Conservation (phyloP, 1,140 invertebrate genomes). For the Drosophila takahashii region DNA sequence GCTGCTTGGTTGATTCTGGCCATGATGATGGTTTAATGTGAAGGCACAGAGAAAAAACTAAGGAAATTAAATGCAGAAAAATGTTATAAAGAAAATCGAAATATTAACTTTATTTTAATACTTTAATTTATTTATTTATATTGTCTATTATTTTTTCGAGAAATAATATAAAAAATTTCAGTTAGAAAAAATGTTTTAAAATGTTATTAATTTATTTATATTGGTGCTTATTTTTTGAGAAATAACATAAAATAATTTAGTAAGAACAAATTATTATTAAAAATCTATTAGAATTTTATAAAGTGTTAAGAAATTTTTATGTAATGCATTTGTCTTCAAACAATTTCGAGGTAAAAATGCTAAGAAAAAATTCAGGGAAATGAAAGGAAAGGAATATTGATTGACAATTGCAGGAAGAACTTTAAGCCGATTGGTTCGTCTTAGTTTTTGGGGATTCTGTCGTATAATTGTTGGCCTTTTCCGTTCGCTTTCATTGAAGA, state of each 20-base stretch:
- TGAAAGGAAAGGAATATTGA: constrained; percentile 7
- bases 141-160: no score
- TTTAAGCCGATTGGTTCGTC: constrained; percentile 19
- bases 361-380: background rate
- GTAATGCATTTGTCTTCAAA: background rate
- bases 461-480: constrained; percentile 39
- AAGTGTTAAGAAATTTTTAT: no score
- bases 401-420: constrained; percentile 18
- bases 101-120: no score
- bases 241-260: no score
- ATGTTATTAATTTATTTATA: no score
- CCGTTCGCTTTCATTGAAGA: constrained; percentile 38
- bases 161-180: no score
- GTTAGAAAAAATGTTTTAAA: no score
- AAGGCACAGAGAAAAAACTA: background rate
- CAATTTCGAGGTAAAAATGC: constrained; percentile 4
- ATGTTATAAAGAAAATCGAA: background rate
- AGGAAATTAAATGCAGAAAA: background rate
- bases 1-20: constrained; percentile 1
- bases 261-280: no score
- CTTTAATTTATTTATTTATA: no score
- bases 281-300: no score
- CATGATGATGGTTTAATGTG: constrained; percentile 1
- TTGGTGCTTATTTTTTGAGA: no score
- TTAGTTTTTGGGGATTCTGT: constrained; percentile 8